Evolutionary conservation across 2,113 vertebrate genomes (phyloP).

Genomic region (Aphyosemion australe): DNA sequence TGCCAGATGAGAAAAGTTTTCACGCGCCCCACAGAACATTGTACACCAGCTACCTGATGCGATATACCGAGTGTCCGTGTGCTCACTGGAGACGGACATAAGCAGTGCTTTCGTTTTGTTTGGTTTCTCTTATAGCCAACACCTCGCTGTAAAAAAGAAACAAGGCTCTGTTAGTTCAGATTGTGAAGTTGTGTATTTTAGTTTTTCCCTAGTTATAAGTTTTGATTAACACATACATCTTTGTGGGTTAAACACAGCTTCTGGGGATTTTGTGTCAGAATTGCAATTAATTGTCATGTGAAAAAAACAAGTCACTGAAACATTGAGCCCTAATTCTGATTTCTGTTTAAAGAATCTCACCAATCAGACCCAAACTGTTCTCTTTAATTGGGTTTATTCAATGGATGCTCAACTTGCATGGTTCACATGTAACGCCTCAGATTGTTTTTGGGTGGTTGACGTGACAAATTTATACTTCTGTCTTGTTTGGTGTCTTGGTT

Average conservation of each 20-base stretch:
- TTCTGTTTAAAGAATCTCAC: constrained; percentile 10
- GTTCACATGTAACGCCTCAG: constrained; percentile 16
- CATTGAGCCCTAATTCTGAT: constrained; percentile 11
- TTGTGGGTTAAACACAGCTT: constrained; percentile 26
- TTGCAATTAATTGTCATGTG: constrained; percentile 18
- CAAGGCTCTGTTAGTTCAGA: constrained; percentile 44
- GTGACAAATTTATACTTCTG: constrained; percentile 32
- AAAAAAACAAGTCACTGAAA: constrained; percentile 32
- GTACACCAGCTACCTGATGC: constrained; percentile 33
- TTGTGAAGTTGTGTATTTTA: constrained; percentile 64
- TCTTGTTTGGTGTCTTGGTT: constrained; percentile 19
- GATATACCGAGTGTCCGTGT: constrained; percentile 19
- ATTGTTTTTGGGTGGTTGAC: not conserved
- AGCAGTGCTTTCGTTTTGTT: constrained; percentile 72
- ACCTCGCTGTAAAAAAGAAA: constrained; percentile 26
- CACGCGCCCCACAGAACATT: constrained; percentile 24
- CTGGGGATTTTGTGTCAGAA: constrained; percentile 18
- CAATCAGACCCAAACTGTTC: constrained; percentile 7
- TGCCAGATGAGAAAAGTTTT: constrained; percentile 32
- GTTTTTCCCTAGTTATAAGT: constrained; percentile 51
- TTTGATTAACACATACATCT: constrained; percentile 24
- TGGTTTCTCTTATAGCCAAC: constrained; percentile 46
- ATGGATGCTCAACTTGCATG: constrained; percentile 41
- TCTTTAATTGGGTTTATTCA: constrained; percentile 4
- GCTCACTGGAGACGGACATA: constrained; percentile 44